Percentiles rank a stretch among this genome's conserved stretches.
These are phyloP conservation scores for Drosophila rubida DNA, from an alignment of 2,888 invertebrate genomes.

Conservation along the genomic window DNA sequence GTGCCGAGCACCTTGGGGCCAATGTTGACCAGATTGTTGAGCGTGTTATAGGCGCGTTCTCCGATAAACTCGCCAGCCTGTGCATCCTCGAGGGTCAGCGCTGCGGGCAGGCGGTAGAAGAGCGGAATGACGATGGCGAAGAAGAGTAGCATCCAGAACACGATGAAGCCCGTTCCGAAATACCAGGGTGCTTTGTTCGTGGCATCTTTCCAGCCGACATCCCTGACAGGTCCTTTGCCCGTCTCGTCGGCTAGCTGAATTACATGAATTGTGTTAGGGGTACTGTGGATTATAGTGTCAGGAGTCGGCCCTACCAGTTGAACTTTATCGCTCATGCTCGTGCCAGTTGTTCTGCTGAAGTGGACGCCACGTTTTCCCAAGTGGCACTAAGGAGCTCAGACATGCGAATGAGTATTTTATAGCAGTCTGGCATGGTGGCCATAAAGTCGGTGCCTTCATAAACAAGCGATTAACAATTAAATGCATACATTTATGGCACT, in stretches of 20 bases:
- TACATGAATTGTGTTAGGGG: not conserved
- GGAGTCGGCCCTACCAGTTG: slow-evolving; percentile 27
- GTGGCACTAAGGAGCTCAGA: slow-evolving; percentile 23
- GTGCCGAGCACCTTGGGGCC: slow-evolving; percentile 90
- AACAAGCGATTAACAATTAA: slow-evolving; percentile 23
- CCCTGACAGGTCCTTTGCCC: not conserved
- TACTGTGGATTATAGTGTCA: not conserved
- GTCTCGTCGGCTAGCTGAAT: slow-evolving; percentile 28
- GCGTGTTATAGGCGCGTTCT: slow-evolving; percentile 86
- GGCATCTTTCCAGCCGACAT: not conserved
- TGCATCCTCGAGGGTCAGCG: slow-evolving; percentile 63
- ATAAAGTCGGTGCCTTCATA: slow-evolving; percentile 38
- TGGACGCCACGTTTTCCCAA: slow-evolving; percentile 8
- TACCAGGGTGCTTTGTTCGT: slow-evolving; percentile 57
- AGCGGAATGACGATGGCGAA: slow-evolving; percentile 69
- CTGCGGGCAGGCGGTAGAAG: slow-evolving; percentile 68
- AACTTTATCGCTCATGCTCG: slow-evolving; percentile 44
- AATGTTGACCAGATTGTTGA: slow-evolving; percentile 76
- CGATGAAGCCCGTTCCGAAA: slow-evolving; percentile 65
- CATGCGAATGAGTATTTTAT: slow-evolving; percentile 28
- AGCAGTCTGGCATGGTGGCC: slow-evolving; percentile 5
- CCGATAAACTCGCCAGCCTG: slow-evolving; percentile 87
- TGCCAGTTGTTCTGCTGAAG: not conserved
- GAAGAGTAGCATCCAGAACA: slow-evolving; percentile 74
- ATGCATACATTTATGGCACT: slow-evolving; percentile 30